Conservation (phyloP, 2,113 vertebrate species). For the Syngnathus floridae region DNA sequence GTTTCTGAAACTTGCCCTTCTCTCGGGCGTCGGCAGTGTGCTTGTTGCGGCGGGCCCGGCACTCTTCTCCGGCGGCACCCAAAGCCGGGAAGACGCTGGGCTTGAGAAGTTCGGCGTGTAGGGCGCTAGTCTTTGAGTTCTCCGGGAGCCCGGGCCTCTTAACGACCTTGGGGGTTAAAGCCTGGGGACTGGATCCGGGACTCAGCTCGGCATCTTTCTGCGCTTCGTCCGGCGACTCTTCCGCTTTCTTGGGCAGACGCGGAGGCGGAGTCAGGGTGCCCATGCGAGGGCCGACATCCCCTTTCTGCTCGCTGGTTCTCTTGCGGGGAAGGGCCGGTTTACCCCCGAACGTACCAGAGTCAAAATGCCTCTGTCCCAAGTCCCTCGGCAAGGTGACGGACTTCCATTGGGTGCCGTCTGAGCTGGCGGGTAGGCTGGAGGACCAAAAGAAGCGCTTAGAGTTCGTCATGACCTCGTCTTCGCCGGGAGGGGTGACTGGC, state of each 20-base stretch:
- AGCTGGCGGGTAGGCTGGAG: conserved; percentile 76
- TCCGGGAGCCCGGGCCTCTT: conserved; percentile 75
- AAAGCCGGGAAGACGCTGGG: conserved; percentile 63
- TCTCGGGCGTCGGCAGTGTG: conserved; percentile 76
- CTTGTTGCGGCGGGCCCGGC: conserved; percentile 80
- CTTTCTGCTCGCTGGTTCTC: conserved; percentile 74
- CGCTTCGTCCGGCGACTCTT: conserved; percentile 74
- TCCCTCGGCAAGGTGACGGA: conserved; percentile 90
- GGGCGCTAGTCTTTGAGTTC: conserved; percentile 69
- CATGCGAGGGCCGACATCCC: conserved; percentile 61
- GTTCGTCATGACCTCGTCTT: conserved; percentile 77
- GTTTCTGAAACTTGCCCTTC: conserved; percentile 80
- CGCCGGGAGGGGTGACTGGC: conserved; percentile 61
- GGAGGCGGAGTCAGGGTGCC: conserved; percentile 84
- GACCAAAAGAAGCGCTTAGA: conserved; percentile 87
- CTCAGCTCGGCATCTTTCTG: conserved; percentile 80
- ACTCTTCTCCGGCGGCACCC: conserved; percentile 75
- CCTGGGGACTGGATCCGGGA: conserved; percentile 83
- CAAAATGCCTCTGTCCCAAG: conserved; percentile 81
- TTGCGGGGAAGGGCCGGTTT: conserved; percentile 92
- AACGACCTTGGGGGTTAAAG: conserved; percentile 78
- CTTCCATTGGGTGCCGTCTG: conserved; percentile 80
- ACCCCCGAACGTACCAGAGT: conserved; percentile 80
- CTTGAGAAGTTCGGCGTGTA: conserved; percentile 70
- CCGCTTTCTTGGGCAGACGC: conserved; percentile 75